These are phyloP conservation scores for Lycocerus yunnanus DNA, from an alignment of 2,888 invertebrate genomes.

Conservation along the genomic window DNA sequence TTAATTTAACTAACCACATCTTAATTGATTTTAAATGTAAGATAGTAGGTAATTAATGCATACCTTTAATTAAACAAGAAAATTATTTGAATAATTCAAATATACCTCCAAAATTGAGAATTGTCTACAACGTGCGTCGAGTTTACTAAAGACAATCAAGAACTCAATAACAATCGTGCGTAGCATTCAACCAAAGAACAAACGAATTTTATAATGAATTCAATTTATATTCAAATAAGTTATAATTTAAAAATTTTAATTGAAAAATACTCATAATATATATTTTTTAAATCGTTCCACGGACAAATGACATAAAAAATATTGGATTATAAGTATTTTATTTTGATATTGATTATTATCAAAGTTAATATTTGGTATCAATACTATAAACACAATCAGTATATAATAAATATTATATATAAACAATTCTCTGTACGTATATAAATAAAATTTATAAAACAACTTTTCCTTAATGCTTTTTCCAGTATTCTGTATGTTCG, in stretches of 20 bases:
- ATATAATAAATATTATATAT: too few relatives aligned
- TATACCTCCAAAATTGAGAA: not conserved
- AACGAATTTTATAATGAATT: not conserved
- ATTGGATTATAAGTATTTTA: too few relatives aligned
- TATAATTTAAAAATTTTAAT: not conserved
- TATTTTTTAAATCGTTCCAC: too few relatives aligned
- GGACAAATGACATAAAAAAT: too few relatives aligned
- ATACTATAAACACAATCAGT: too few relatives aligned
- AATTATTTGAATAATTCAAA: constrained; percentile 1
- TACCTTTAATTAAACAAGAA: not conserved
- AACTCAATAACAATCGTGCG: constrained; percentile 2
- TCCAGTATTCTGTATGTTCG: too few relatives aligned
- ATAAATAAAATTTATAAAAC: too few relatives aligned
- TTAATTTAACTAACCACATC: not conserved
- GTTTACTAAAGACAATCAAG: not conserved
- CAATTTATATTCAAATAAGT: not conserved
- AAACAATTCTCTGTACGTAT: too few relatives aligned
- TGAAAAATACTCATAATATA: too few relatives aligned
- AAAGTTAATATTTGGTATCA: too few relatives aligned
- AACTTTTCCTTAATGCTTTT: too few relatives aligned
- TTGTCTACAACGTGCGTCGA: not conserved
- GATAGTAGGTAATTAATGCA: not conserved
- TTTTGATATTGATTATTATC: too few relatives aligned
- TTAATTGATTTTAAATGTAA: not conserved
- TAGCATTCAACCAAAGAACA: not conserved